phyloP scores from a whole-genome alignment of 2,113 vertebrate species.

The Misgurnus mizolepis region DNA sequence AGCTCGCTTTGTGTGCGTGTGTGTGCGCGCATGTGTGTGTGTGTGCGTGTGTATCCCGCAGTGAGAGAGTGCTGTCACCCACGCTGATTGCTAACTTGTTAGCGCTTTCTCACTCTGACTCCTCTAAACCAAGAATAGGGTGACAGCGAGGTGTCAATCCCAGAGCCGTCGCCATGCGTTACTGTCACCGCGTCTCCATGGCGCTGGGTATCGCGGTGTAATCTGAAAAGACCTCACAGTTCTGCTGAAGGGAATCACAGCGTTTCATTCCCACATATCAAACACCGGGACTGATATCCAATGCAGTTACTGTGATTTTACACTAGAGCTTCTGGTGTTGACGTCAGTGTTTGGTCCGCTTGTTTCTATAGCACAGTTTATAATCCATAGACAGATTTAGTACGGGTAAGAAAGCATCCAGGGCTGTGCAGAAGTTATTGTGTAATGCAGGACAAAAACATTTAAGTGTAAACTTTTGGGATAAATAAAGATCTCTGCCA shows the following conservation, averaged over 20 bases:
- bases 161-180: constrained; percentile 2
- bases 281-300: background rate
- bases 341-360: background rate
- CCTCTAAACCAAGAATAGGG: constrained; percentile 49
- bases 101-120: constrained; percentile 55
- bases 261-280: background rate
- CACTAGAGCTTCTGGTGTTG: background rate
- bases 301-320: background rate
- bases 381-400: no score
- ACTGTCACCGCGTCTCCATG: constrained; percentile 1
- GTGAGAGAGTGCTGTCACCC: constrained; percentile 54
- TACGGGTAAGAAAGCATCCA: no score
- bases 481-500: no score
- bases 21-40: constrained; percentile 16
- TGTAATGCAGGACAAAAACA: no score
- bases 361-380: background rate
- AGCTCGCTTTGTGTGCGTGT: constrained; percentile 31
- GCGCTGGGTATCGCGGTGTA: constrained; percentile 2
- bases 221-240: constrained; percentile 18
- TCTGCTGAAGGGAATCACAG: background rate
- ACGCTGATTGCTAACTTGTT: constrained; percentile 60
- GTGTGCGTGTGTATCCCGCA: constrained; percentile 21
- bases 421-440: no score
- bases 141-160: constrained; percentile 49
- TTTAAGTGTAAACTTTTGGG: no score